phyloP scores from a whole-genome alignment of 2,888 invertebrate species.

The Sabatieria punctata region DNA sequence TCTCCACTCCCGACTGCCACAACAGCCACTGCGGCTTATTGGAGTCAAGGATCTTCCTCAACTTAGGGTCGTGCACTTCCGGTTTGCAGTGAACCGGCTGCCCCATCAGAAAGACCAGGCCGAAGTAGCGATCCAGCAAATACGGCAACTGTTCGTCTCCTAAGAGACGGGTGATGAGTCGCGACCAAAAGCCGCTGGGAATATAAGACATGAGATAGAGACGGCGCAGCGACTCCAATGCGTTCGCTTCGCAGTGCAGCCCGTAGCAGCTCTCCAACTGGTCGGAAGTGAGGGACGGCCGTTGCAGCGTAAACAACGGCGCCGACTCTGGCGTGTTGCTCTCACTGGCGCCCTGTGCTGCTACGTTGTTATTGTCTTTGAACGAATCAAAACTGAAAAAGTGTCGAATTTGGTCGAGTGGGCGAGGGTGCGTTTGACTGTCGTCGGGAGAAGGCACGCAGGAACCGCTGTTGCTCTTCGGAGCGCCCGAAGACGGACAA shows the following conservation, averaged over 20 bases:
- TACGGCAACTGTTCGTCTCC: constrained; percentile 53
- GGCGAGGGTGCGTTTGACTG: no score
- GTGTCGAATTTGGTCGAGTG: no score
- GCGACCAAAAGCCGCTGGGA: constrained; percentile 93
- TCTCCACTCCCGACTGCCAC: constrained; percentile 76
- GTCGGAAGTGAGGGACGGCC: background rate
- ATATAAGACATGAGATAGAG: constrained; percentile 67
- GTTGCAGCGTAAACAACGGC: constrained; percentile 7
- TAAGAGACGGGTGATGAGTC: constrained; percentile 72
- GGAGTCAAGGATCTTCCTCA: constrained; percentile 1
- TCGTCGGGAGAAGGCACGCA: background rate
- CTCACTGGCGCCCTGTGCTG: no score
- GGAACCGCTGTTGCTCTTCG: background rate
- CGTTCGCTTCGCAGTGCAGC: background rate
- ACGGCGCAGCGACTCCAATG: constrained; percentile 22
- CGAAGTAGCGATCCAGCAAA: constrained; percentile 9
- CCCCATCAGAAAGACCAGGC: background rate
- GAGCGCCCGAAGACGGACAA: background rate
- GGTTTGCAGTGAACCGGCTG: background rate
- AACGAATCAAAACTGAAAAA: no score
- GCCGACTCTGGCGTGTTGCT: background rate
- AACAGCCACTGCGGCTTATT: constrained; percentile 58
- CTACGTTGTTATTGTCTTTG: no score
- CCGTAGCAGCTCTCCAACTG: no score
- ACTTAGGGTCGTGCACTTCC: background rate